These are phyloP conservation scores for Elymnias hypermnestra DNA, from an alignment of 1,140 invertebrate genomes.

Conservation along the genomic window DNA sequence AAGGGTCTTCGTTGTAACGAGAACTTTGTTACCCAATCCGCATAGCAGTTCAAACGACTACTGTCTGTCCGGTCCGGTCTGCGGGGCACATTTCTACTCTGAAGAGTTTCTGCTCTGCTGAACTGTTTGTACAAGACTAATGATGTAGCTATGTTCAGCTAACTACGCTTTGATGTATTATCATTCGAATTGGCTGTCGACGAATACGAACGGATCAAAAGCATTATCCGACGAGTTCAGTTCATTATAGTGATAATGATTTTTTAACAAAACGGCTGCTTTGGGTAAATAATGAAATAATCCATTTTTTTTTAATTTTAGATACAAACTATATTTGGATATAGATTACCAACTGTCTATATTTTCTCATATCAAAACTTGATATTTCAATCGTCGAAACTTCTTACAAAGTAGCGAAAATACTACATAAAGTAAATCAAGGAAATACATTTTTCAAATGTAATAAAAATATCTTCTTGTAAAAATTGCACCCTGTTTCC, in stretches of 20 bases:
- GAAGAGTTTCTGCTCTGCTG: conserved; percentile 49
- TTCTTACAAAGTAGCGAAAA: no score
- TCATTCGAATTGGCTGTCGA: neutral
- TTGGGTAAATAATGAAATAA: no score
- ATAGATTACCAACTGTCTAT: no score
- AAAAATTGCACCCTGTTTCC: no score
- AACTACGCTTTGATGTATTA: conserved; percentile 24
- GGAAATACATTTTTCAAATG: no score
- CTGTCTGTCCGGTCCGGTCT: conserved; percentile 32
- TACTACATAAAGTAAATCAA: no score
- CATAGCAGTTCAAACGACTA: conserved; percentile 41
- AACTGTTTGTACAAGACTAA: conserved; percentile 54
- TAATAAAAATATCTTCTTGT: no score
- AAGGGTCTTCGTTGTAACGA: conserved; percentile 26
- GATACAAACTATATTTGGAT: no score
- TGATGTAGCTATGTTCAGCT: conserved; percentile 47
- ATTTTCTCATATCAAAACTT: no score
- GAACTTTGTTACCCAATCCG: conserved; percentile 28
- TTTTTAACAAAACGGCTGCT: neutral
- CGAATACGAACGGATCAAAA: neutral
- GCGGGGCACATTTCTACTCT: conserved; percentile 51
- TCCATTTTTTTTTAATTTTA: no score
- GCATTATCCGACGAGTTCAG: neutral
- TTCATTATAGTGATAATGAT: neutral
- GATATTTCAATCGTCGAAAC: no score